Percentiles rank a stretch among this genome's conserved stretches.
phyloP scores from a whole-genome alignment of 1,140 invertebrate genomes.

The Diorhabda carinulata region DNA sequence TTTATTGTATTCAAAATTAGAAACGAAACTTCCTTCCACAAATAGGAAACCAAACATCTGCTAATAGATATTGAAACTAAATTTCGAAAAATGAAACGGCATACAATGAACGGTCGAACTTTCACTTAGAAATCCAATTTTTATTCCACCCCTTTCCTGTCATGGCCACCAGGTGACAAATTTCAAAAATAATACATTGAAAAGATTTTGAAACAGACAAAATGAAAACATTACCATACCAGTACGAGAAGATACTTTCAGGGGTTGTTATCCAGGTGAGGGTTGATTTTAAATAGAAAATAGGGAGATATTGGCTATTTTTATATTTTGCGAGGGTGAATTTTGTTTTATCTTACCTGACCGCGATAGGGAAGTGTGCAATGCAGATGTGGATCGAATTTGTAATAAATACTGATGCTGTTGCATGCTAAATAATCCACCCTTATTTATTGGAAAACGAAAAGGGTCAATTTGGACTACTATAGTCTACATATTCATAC shows the following conservation, averaged over 20 bases:
- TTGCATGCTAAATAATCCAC: too few relatives aligned
- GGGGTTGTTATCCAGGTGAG: constrained; percentile 1
- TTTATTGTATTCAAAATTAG: neutral
- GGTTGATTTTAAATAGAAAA: neutral
- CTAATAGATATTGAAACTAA: constrained; percentile 1
- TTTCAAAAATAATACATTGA: neutral
- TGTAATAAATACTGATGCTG: too few relatives aligned
- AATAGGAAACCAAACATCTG: constrained; percentile 6
- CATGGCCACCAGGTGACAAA: constrained; percentile 4
- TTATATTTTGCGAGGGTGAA: too few relatives aligned
- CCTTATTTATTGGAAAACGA: too few relatives aligned
- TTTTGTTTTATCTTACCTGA: too few relatives aligned
- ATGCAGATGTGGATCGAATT: too few relatives aligned
- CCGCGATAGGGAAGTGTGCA: too few relatives aligned
- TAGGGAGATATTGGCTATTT: too few relatives aligned
- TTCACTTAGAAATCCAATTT: constrained; percentile 3
- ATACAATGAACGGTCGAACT: constrained; percentile 9
- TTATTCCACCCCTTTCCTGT: constrained; percentile 7
- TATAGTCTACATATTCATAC: too few relatives aligned
- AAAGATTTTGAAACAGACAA: constrained; percentile 7
- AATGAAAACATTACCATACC: constrained; percentile 3
- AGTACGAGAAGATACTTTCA: neutral
- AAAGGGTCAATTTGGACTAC: too few relatives aligned
- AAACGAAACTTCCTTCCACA: neutral
- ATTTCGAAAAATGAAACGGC: neutral